Evolutionary conservation across 1,140 invertebrate genomes (phyloP), one percentile per base, ranked within the genome.

Genomic region (Polypedilum pembai): DNA sequence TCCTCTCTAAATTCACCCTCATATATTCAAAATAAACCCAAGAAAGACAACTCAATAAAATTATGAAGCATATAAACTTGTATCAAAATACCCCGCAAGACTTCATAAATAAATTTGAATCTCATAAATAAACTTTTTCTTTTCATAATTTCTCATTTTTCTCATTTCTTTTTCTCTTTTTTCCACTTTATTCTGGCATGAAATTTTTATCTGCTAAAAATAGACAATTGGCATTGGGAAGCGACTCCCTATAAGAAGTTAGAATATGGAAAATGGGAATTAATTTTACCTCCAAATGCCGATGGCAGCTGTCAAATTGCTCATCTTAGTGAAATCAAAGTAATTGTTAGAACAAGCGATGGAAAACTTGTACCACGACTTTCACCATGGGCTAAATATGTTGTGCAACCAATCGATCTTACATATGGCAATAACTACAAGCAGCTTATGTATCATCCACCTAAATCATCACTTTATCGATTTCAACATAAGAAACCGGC

Each of bases 361-460:
- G 92, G 92, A 8, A 82, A 90, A 77, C 84, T 94, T 75, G 65
- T 20, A 8, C 93, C 97, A 79, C 86, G 95, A 76, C 82, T 98
- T 21, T 95, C 92, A 75, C 96, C 96, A 0, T 98, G 96, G 95
- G 95, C 96, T 21, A 89, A 83, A 40, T 97, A 96, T 83, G 96
- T 98, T 7, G 65, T 69, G 5, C 65, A 69, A 20, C 65, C 65
- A 69, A 69, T 18, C 7, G 84, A 85, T 74, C 80, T 81, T 20
- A 84, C 87, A 78, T 88, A 93, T 78, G 91, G 92, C 0, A 88
- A 90, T 73, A 90, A 91, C 20, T 99, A 91, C 81, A 94, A 98
- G 81, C 96, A 98, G 77, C 89, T 92, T 78, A 89, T 97, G 77
- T 98, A 96, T 89, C 90, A 94, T 84, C 96, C 94, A 17, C 85